A percentile compares a stretch with the other conserved stretches of the same genome.
These are phyloP conservation scores for Lasioglossum morio DNA, from an alignment of 2,888 invertebrate genomes.

Conservation along the genomic window DNA sequence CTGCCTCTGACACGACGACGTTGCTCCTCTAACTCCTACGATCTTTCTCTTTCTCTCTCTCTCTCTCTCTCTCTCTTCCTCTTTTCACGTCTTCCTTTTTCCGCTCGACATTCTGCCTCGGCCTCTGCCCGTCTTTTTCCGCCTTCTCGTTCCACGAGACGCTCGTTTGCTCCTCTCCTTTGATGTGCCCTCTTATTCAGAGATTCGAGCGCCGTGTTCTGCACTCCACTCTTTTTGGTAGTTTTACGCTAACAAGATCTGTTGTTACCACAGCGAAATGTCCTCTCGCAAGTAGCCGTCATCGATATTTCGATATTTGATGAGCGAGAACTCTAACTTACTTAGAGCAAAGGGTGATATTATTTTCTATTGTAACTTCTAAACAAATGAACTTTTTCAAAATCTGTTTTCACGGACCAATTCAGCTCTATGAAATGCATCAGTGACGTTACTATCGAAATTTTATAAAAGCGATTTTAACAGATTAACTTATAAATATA, in stretches of 20 bases:
- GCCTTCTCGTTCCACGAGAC: not conserved
- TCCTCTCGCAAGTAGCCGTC: not conserved
- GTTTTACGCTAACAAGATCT: not conserved
- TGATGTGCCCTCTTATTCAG: not conserved
- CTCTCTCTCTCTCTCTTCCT: not conserved
- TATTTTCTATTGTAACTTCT: not conserved
- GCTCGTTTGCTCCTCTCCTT: not conserved
- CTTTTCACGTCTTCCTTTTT: not conserved
- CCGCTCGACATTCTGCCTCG: not conserved
- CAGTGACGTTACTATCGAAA: not conserved
- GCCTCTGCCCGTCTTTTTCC: conserved; percentile 7
- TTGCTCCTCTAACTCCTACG: conserved; percentile 15
- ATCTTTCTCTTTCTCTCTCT: not conserved
- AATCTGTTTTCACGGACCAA: not conserved
- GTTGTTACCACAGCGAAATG: not conserved
- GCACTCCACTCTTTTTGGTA: not conserved
- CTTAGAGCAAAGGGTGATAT: not conserved
- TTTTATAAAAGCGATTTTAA: not conserved
- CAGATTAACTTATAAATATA: too few species aligned
- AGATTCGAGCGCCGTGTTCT: not conserved
- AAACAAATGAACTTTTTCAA: not conserved
- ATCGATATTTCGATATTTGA: not conserved
- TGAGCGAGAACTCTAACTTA: not conserved
- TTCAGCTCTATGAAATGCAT: not conserved
- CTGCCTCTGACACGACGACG: conserved; percentile 12